Base-by-base conservation (phyloP, 2,113 vertebrate genomes). In the Lates calcarifer region DNA sequence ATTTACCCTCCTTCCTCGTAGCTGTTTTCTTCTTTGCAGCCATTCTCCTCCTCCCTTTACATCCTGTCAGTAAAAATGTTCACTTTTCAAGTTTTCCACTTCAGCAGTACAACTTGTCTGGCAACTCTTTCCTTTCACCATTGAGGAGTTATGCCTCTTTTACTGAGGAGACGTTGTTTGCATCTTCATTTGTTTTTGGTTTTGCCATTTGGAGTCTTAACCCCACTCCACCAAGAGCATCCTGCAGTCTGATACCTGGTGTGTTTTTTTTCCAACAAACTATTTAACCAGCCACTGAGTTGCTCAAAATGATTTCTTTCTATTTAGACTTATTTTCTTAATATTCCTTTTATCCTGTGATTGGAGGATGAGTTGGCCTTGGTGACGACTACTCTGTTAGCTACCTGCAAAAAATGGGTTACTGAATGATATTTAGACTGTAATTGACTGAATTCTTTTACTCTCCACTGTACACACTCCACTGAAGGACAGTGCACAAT, bases 381-480 rank as follows among this genome's bases (percentile, higher is more conserved):
- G 45, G 24, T 3, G 24, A 39, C 20, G 26, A 49, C 17, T 45
- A 53, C 6, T 37, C 37, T 55, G 12, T 62, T 35, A n/a, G 29
- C 11, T 45, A 35, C 37, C 22, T 66, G 24, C 28, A 47, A 64
- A 57, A 58, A 64, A 41, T 29, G 39, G 22, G 22, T 1, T 31
- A 18, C 14, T 41, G 33, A 66, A 9, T 43, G n/a, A 67, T 83
- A 73, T 83, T 88, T 79, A 67, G 70, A 78, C 78, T 26, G 71
- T 78, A 77, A 65, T 75, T 5, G 0, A 11, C n/a, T 33, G 45
- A 72, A 83, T 51, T 47, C 9, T 37, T 37, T 63, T 74, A 82
- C 83, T 72, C 70, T 43, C 18, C 39, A 18, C 57, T 20, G 35
- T 47, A 84, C 83, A 61, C 61, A 60, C 61, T 80, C 53, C 35